Conservation (phyloP, 37 sponge, comb jelly and placozoan species). For the Halisarca cf. caerulea region DNA sequence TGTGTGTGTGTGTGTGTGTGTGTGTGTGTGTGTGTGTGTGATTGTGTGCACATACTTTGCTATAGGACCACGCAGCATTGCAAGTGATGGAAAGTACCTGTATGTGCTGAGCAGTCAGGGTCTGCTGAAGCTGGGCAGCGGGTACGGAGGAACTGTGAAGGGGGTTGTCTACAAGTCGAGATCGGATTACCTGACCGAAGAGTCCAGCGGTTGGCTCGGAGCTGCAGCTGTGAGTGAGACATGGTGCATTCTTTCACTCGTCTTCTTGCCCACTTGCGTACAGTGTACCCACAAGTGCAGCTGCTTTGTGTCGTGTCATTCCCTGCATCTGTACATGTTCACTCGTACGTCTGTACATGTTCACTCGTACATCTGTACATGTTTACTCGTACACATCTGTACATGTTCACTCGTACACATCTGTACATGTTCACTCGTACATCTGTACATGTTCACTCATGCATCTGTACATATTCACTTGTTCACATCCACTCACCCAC, state of each 20-base stretch:
- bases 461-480: too few species aligned
- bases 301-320: too few species aligned
- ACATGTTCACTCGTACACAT: too few species aligned
- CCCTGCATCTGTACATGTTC: neutral
- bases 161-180: constrained; percentile 39
- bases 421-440: too few species aligned
- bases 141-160: constrained; percentile 71
- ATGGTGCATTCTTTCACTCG: neutral
- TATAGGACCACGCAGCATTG: constrained; percentile 30
- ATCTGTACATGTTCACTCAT: too few species aligned
- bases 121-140: constrained; percentile 74
- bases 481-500: too few species aligned
- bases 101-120: constrained; percentile 68
- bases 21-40: too few species aligned
- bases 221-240: constrained; percentile 34
- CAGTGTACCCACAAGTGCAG: too few species aligned
- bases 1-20: too few species aligned
- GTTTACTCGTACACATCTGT: too few species aligned
- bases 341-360: neutral
- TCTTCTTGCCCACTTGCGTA: too few species aligned
- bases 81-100: constrained; percentile 67
- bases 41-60: too few species aligned
- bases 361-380: neutral
- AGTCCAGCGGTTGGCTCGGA: constrained; percentile 48
- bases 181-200: constrained; percentile 14